Percentiles rank a stretch among this genome's conserved stretches.
phyloP scores from a whole-genome alignment of 2,888 invertebrate genomes.

The Leptura quadrifasciata region DNA sequence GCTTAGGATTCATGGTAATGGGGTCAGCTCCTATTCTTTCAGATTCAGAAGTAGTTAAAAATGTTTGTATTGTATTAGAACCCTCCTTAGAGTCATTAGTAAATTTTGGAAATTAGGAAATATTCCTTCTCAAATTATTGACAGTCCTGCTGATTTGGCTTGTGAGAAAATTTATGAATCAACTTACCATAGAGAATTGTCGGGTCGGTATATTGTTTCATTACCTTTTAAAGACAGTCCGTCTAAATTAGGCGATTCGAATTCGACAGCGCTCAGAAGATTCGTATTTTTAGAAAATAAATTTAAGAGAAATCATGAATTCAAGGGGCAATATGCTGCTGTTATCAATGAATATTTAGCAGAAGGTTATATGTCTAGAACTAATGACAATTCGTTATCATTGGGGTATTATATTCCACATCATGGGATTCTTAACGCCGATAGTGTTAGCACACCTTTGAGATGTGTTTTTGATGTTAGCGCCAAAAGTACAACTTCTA shows the following conservation, averaged over 20 bases:
- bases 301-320: too few species aligned
- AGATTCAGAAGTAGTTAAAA: background rate
- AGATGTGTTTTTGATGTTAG: background rate
- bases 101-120: too few species aligned
- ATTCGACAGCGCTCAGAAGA: background rate
- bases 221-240: slow-evolving; percentile 1
- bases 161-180: too few species aligned
- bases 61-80: background rate
- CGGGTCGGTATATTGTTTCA: background rate
- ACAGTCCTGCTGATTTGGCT: too few species aligned
- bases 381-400: background rate
- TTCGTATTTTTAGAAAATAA: too few species aligned
- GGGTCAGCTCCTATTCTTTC: slow-evolving; percentile 1
- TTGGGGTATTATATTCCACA: background rate
- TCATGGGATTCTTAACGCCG: too few species aligned
- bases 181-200: too few species aligned
- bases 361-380: too few species aligned
- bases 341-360: too few species aligned
- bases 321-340: too few species aligned
- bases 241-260: background rate
- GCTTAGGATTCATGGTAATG: background rate
- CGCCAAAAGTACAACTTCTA: background rate
- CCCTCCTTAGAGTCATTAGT: background rate
- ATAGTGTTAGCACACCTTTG: background rate
- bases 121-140: background rate